Conservation (phyloP, 2,113 vertebrate genomes). For the Bubo scandiacus region DNA sequence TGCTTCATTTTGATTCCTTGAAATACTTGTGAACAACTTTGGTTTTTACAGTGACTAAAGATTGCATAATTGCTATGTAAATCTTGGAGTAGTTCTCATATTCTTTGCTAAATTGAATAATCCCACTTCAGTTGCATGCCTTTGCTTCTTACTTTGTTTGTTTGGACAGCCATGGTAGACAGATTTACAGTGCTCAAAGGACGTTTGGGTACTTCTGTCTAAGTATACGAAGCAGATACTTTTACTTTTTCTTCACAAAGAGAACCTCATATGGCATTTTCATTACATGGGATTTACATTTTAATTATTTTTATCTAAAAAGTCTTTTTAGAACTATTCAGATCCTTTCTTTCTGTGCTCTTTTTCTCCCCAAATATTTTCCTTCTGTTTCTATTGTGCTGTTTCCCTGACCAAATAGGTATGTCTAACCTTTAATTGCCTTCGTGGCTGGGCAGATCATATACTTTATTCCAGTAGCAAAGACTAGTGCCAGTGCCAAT, state of each 20-base stretch:
- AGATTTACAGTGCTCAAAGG: not conserved
- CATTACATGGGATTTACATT: not conserved
- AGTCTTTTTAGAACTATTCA: not conserved
- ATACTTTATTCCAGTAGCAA: not conserved
- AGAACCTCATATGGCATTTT: not conserved
- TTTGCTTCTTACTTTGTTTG: not conserved
- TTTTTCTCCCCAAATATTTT: not conserved
- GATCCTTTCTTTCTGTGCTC: not conserved
- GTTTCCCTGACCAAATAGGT: not conserved
- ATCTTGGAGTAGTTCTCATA: not conserved
- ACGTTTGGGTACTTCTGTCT: not conserved
- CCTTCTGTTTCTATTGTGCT: not conserved
- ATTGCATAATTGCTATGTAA: not conserved
- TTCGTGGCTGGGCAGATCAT: not conserved
- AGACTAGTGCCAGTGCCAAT: not conserved
- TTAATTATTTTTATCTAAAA: not conserved
- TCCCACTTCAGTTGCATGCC: not conserved
- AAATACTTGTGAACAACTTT: not conserved
- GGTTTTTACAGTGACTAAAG: not conserved
- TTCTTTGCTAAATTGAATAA: not conserved
- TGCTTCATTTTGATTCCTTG: not conserved
- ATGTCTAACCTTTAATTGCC: not conserved
- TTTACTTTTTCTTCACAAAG: not conserved
- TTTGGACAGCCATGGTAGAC: not conserved
- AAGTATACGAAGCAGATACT: not conserved